Evolutionary conservation across 2,113 vertebrate genomes (phyloP), one percentile per base, ranked within the genome.

Genomic region (Vulpes vulpes): DNA sequence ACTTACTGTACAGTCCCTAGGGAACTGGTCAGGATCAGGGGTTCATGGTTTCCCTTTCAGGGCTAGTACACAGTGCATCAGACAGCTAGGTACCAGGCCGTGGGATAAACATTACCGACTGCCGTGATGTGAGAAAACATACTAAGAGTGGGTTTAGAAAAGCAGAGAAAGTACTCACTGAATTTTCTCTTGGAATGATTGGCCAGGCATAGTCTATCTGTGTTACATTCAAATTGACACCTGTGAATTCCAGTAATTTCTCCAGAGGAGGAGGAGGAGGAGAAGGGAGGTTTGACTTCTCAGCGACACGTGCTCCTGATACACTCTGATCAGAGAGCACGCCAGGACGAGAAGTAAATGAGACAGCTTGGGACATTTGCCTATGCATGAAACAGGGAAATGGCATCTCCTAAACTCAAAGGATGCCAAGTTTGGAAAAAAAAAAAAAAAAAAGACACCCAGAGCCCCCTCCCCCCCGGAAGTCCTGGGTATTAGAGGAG

Each of bases 21-120:
- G 98, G 99, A 99, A 97, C 96, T 32, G 69, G 89, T 87, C 93
- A 94, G 98, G 97, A 9, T 16, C 62, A 1, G 88, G 96, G 96
- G 19, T 25, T 38, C 8, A 0, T 32, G 15, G 16, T 9, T 27
- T 12, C 38, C 78, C 14, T 7, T 8, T 53, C 0, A 22, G 30
- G 67, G 27, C 62, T 1, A 62, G 79, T 1, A 1, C 9, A 0
- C 0, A 0, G 30, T 10, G 1, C 69, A 23, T 8, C 38, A 10
- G 67, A 17, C 55, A 51, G 69, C 53, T 1, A 4, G 74, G 76
- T 1, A 4, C 49, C 7, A 4, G n/a, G 76, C 7, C 1, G 15
- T 11, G 3, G 35, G 4, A 2, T 5, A 30, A 17, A 16, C 49
- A 14, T 11, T 8, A 8, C 57, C 3, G 12, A 30, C 12, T 14